Base-by-base conservation (phyloP, 2,888 invertebrate species). In the Platycheirus rosarum region DNA sequence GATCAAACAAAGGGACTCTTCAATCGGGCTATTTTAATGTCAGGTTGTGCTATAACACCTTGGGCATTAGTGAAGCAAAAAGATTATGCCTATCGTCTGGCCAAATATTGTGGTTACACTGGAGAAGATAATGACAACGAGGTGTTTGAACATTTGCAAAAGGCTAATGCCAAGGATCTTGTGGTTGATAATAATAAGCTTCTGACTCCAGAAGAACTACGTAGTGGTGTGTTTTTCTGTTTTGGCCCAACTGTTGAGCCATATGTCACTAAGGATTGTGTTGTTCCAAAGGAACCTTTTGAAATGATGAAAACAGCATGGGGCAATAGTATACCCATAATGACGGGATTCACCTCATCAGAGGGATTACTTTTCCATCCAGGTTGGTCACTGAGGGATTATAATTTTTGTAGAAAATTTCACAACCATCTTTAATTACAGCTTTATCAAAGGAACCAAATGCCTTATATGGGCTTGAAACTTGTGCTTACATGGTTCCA, bases 1-100 rank as follows among this genome's bases (percentile, higher is more conserved):
- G 91, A 91, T 5, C 89, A 91, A 78, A 89, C 91, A 0, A 91
- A 91, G 86, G 89, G 88, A 1, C 84, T 90, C 2, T 84, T 90
- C 37, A 87, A 90, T 84, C 89, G 88, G 78, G 88, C 87, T 0
- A 89, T 90, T 14, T 55, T 88, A 1, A 89, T 89, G 90, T 91
- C 90, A 1, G 90, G 90, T 16, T 87, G 86, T 37, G 86, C 87
- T 0, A 69, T 89, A 8, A 86, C 88, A 29, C 88, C 89, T 0
- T 90, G 90, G 90, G 87, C 88, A 0, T 66, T 85, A 2, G 85
- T 87, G 2, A 87, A 87, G 0, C 73, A 78, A 1, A 87, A 86
- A 35, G 85, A 87, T 46, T 88, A 87, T 86, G 86, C 88, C 1
- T 87, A 85, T 69, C 86, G 88, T 0, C 44, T 91, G 29, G 90